These are phyloP conservation scores for Rhadinocentrus ornatus DNA, from an alignment of 2,797 vertebrate genomes.

Conservation along the genomic window DNA sequence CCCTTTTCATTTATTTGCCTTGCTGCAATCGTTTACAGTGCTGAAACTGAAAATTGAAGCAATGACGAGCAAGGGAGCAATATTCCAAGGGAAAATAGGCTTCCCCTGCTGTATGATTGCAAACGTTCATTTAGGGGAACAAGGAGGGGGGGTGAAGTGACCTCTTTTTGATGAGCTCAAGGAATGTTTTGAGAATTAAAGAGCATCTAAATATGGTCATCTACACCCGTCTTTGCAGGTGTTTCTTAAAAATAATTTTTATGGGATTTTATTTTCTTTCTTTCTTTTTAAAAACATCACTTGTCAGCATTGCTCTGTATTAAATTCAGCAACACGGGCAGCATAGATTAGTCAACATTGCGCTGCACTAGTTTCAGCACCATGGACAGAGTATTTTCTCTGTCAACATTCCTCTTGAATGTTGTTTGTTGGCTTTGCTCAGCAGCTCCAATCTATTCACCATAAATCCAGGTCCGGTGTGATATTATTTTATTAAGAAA, in stretches of 20 bases:
- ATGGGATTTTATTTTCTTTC: no score
- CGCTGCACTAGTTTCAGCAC: conserved; percentile 21
- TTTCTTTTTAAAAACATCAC: conserved; percentile 21
- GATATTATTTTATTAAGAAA: conserved; percentile 23
- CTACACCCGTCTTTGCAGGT: conserved; percentile 23
- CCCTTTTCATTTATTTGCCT: conserved; percentile 81
- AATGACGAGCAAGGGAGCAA: conserved; percentile 66
- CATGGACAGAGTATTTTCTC: conserved; percentile 30
- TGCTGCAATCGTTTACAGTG: conserved; percentile 73
- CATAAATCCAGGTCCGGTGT: conserved; percentile 10
- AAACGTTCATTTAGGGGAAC: conserved; percentile 53
- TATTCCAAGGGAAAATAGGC: conserved; percentile 76
- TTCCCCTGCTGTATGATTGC: conserved; percentile 65
- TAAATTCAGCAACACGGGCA: conserved; percentile 44
- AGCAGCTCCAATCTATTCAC: conserved; percentile 6
- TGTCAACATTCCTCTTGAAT: conserved; percentile 1
- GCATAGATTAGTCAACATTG: background rate
- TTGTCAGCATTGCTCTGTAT: conserved; percentile 19
- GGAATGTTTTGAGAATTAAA: conserved; percentile 43
- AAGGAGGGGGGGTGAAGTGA: conserved; percentile 28
- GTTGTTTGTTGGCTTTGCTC: background rate
- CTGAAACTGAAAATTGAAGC: conserved; percentile 77
- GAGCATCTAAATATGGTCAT: conserved; percentile 31
- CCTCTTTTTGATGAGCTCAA: conserved; percentile 59
- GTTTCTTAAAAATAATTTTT: conserved; percentile 15